These are phyloP conservation scores for Saccostrea echinata DNA, from an alignment of 1,140 invertebrate genomes.

Conservation along the genomic window DNA sequence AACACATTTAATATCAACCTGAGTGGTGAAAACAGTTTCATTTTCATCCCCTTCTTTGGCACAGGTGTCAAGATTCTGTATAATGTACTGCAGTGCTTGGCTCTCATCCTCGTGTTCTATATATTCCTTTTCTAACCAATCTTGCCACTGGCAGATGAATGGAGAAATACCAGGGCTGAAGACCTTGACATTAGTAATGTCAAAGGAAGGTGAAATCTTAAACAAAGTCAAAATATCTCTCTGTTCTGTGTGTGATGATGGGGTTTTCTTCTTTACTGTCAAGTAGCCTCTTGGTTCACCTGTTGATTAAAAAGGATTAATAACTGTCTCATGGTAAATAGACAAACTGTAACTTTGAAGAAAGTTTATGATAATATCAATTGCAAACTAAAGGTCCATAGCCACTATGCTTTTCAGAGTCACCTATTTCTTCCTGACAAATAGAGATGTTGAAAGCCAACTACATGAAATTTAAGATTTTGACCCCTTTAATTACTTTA, in stretches of 20 bases:
- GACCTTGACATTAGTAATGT: conserved; percentile 17
- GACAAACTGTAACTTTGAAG: no score
- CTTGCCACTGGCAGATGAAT: conserved; percentile 14
- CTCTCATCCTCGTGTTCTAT: neutral
- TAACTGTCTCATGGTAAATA: no score
- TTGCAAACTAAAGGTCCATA: no score
- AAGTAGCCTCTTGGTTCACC: conserved; percentile 59
- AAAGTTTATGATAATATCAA: no score
- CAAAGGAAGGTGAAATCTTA: conserved; percentile 46
- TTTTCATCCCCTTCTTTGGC: neutral
- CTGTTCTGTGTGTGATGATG: neutral
- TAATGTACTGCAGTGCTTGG: neutral
- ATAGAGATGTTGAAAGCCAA: no score
- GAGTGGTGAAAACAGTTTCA: conserved; percentile 30
- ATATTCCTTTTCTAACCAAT: neutral
- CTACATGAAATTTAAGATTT: no score
- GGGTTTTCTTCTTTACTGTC: conserved; percentile 30
- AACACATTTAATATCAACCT: conserved; percentile 34
- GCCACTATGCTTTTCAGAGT: no score
- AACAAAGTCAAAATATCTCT: conserved; percentile 46
- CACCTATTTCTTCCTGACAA: no score
- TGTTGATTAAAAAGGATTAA: conserved; percentile 42
- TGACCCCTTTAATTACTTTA: no score
- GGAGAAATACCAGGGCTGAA: conserved; percentile 20
- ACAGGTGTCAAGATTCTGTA: neutral